Evolutionary conservation across 2,113 vertebrate genomes (phyloP), one percentile per base, ranked within the genome.

Genomic region (Nyctereutes procyonoides): DNA sequence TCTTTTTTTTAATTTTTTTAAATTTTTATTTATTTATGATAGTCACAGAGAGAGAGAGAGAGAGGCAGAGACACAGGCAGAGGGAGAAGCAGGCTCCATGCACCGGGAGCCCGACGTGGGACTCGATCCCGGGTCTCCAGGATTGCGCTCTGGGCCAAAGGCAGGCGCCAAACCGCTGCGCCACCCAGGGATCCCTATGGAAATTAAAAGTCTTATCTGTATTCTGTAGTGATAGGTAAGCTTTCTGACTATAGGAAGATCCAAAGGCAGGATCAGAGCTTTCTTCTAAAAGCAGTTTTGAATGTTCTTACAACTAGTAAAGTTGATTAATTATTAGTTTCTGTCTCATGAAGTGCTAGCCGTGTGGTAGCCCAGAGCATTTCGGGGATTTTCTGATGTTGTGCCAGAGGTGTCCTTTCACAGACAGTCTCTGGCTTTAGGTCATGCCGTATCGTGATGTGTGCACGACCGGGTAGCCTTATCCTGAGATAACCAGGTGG

Each of bases 281-380:
- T 62, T 82, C n/a, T 93, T 71, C 82, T 65, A 55, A 90, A 56
- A 93, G 28, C 73, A 84, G 62, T 7, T 88, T 93, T 48, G 38
- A 74, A 30, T 83, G 55, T 94, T 32, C 48, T 96, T 82, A 35
- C 65, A 88, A 69, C 48, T 71, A 24, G 32, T 28, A 51, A 53
- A 77, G 10, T 51, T 63, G 22, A 74, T 48, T 58, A 38, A 55
- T 35, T 81, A 7, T 82, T 95, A 89, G 55, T 1, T 74, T 86
- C 35, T 95, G 2, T 65, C 67, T 35, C 62, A 55, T 32, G 48
- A 55, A 35, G 17, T 12, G 62, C 26, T 24, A 71, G n/a, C 38
- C 62, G 28, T 30, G 4, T 62, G 48, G 74, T 56, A 28, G 15
- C 48, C 73, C 11, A 30, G 93, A 86, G 35, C 65, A 35, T 22